Conservation (phyloP, 2,888 invertebrate species). For the Aelia acuminata region DNA sequence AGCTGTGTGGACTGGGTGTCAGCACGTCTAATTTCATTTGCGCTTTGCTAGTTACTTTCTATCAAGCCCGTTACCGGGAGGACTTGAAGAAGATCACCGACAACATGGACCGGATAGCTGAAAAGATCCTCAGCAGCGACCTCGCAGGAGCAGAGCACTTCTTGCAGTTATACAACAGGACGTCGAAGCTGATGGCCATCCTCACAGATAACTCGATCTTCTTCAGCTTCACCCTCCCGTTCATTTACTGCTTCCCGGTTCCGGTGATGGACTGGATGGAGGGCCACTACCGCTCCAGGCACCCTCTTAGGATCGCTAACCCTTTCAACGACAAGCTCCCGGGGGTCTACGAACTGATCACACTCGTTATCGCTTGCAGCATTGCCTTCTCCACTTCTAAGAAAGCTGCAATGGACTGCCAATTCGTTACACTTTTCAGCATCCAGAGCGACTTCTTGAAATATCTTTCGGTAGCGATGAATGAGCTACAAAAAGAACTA, state of each 20-base stretch:
- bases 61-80: neutral
- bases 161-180: neutral
- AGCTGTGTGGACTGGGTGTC: slow-evolving; percentile 9
- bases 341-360: neutral
- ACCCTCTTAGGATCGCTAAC: neutral
- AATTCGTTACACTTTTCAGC: slow-evolving; percentile 14
- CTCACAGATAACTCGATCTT: slow-evolving; percentile 16
- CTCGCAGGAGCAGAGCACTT: neutral
- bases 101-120: neutral
- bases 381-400: slow-evolving; percentile 23
- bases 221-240: slow-evolving; percentile 22
- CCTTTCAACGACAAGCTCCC: slow-evolving; percentile 27
- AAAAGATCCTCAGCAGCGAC: neutral
- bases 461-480: neutral
- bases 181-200: neutral
- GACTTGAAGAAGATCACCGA: neutral
- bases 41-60: slow-evolving; percentile 3
- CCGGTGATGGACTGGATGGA: slow-evolving; percentile 31
- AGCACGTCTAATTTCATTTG: slow-evolving; percentile 38
- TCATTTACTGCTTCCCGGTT: neutral
- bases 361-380: neutral
- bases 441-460: slow-evolving; percentile 26
- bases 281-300: slow-evolving; percentile 1
- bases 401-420: slow-evolving; percentile 22
- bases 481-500: neutral